Base-by-base conservation (phyloP, 2,888 invertebrate species). In the Sclerodermus sp. region DNA sequence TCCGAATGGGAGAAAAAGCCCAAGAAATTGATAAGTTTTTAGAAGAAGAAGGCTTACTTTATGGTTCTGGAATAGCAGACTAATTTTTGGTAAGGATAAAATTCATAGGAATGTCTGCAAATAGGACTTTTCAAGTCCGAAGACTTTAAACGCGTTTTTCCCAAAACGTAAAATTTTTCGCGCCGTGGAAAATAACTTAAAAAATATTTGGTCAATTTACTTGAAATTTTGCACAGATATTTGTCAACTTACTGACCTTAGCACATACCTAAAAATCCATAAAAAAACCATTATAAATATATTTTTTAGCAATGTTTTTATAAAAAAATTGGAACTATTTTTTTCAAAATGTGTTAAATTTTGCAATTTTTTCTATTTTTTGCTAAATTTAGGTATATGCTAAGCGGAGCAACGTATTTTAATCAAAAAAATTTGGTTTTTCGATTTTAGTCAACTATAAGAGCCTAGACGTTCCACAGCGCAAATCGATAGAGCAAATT, bases 31-130 rank as follows among this genome's bases (percentile, higher is more conserved):
- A 34, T 12, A 4, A n/a, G 12, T 34, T 34, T 34, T 12, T n/a
- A 34, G 34, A 34, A 13, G 40, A 18, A 40, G 40, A 40, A 40
- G 40, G 23, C 1, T 10, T 40, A 10, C 10, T 40, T 5, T 40
- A 40, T 17, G 40, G 40, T n/a, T 18, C 40, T 40, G 40, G 40
- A 13, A 40, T 40, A 18, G 40, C 40, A 18, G 40, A 40, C 16
- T 40, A 40, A 8, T 4, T 12, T 12, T 12, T 34, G 23, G 8
- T 23, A 23, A 3, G 8, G 23, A 23, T 23, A 23, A 23, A 23
- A 23, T 8, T 23, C 23, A 23, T 23, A 23, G 8, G 10, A 34
- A 13, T 34, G 3, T n/a, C 34, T 12, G 3, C 3, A 8, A 34
- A 12, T 4, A 4, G 12, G 12, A 12, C 4, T 12, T 34, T 34